Evolutionary conservation across 1,140 invertebrate species (phyloP).

Genomic region (Lepidurus packardi): DNA sequence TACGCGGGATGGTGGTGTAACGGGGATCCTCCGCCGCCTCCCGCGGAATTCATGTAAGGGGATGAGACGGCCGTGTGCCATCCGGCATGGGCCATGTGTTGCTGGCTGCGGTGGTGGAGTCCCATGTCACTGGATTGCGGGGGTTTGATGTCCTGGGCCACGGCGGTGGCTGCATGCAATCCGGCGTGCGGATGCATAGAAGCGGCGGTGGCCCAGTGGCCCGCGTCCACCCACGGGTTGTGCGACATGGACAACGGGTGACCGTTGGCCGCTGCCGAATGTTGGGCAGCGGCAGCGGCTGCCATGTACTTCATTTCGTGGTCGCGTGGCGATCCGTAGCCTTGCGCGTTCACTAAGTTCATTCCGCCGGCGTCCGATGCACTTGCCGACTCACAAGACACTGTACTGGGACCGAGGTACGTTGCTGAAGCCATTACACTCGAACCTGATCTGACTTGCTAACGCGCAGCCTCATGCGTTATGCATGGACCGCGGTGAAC

Average conservation of each 20-base stretch:
- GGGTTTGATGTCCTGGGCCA: conserved; percentile 43
- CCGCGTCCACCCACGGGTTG: conserved; percentile 79
- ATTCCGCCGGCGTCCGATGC: conserved; percentile 33
- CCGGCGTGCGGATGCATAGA: conserved; percentile 43
- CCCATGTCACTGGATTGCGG: conserved; percentile 47
- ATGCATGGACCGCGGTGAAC: conserved; percentile 30
- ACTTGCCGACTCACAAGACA: conserved; percentile 34
- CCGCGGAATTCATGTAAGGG: conserved; percentile 58
- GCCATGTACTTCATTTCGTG: conserved; percentile 35
- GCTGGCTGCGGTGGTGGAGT: conserved; percentile 59
- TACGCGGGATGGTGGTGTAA: conserved; percentile 69
- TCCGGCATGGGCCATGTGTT: conserved; percentile 47
- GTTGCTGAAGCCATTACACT: conserved; percentile 34
- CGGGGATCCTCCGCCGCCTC: conserved; percentile 58
- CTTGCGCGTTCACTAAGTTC: conserved; percentile 34
- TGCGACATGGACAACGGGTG: conserved; percentile 39
- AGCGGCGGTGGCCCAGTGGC: conserved; percentile 60
- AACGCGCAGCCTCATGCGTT: conserved; percentile 35
- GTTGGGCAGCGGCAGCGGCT: conserved; percentile 27
- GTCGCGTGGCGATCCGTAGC: conserved; percentile 33
- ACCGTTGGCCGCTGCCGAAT: conserved; percentile 24
- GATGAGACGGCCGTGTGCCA: conserved; percentile 78
- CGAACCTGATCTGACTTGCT: conserved; percentile 35
- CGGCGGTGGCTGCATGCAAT: conserved; percentile 36
- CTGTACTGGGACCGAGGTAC: conserved; percentile 34